A percentile compares a stretch with the other conserved stretches of the same genome.
These are phyloP conservation scores for Micrastur ruficollis DNA, from an alignment of 2,797 vertebrate species.

Conservation along the genomic window DNA sequence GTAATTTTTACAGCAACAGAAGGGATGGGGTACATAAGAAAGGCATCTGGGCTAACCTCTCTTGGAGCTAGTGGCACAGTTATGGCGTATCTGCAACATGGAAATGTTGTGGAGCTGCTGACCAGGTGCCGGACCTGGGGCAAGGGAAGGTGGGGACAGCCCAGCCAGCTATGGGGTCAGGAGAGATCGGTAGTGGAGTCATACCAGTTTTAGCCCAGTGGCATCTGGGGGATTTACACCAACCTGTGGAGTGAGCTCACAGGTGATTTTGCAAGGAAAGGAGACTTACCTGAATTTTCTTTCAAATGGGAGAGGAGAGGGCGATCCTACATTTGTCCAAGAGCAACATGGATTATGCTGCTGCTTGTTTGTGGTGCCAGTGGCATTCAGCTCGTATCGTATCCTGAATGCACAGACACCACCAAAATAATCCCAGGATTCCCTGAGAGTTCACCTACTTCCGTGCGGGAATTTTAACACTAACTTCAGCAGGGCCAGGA, in stretches of 20 bases:
- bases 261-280: background rate
- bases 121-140: fast-evolving
- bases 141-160: background rate
- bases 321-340: background rate
- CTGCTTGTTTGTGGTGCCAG: background rate
- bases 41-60: background rate
- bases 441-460: background rate
- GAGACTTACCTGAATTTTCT: background rate
- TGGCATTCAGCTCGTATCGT: fast-evolving
- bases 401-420: background rate
- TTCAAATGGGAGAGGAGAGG: background rate
- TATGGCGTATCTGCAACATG: background rate
- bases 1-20: background rate
- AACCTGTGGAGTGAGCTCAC: background rate
- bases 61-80: background rate
- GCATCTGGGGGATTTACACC: background rate
- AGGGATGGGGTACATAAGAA: background rate
- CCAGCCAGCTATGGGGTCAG: fast-evolving
- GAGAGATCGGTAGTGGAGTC: background rate
- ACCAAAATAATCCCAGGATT: background rate
- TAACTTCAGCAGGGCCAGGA: background rate
- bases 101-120: background rate
- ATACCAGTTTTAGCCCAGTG: background rate
- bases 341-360: background rate
- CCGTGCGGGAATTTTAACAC: background rate